Conservation (phyloP, 2,888 invertebrate genomes). For the Drosophila anceps region DNA sequence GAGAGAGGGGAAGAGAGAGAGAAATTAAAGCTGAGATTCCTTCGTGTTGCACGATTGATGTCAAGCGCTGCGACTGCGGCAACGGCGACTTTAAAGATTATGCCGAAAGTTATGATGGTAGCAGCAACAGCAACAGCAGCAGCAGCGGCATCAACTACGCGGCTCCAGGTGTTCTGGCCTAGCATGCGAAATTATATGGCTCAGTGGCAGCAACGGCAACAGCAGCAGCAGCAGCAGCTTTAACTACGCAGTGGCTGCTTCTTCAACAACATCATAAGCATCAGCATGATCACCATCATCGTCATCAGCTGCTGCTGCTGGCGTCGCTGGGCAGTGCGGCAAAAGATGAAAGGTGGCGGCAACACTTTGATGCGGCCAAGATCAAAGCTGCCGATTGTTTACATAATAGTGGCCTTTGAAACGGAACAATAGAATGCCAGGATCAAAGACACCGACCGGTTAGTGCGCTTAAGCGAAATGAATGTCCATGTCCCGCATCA, state of each 20-base stretch:
- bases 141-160: conserved; percentile 28
- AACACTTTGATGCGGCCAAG: conserved; percentile 86
- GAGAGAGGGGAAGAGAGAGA: conserved; percentile 18
- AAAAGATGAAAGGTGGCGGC: conserved; percentile 79
- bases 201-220: conserved; percentile 45
- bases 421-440: conserved; percentile 86
- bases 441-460: conserved; percentile 84
- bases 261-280: conserved; percentile 49
- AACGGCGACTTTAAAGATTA: conserved; percentile 75
- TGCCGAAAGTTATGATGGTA: conserved; percentile 74
- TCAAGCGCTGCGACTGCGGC: conserved; percentile 64
- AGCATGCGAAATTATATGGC: conserved; percentile 80
- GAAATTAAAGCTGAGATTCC: conserved; percentile 3
- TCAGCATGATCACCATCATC: conserved; percentile 39
- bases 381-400: conserved; percentile 89
- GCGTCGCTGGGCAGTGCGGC: conserved; percentile 70
- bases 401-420: conserved; percentile 90
- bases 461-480: conserved; percentile 78
- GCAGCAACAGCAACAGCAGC: conserved; percentile 38
- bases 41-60: conserved; percentile 66
- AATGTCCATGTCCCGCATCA: conserved; percentile 64
- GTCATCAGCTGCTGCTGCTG: conserved; percentile 56
- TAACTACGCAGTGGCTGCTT: conserved; percentile 71
- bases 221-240: conserved; percentile 48
- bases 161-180: conserved; percentile 70